Conservation (phyloP, 2,113 vertebrate genomes). For the Forbesichthys agassizii region DNA sequence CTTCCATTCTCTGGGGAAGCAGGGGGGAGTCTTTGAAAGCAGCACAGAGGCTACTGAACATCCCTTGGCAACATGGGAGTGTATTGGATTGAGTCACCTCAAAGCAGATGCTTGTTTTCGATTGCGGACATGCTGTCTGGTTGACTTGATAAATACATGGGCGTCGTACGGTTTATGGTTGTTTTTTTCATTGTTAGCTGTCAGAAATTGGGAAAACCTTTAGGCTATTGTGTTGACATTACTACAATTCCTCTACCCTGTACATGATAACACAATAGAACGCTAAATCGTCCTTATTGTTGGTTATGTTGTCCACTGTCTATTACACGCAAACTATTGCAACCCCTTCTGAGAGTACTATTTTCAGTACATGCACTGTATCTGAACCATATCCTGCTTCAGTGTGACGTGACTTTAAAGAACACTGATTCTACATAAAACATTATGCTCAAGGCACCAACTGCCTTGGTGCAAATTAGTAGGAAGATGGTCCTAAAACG, state of each 20-base stretch:
- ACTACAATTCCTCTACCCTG: neutral
- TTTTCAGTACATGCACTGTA: neutral
- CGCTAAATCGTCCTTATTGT: neutral
- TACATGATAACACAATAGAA: neutral
- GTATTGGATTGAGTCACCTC: conserved; percentile 20
- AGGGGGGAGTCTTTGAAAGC: conserved; percentile 50
- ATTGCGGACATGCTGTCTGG: conserved; percentile 2
- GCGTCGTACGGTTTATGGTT: neutral
- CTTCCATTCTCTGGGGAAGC: conserved; percentile 38
- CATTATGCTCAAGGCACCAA: too few relatives aligned
- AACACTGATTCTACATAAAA: neutral
- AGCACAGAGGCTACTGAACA: conserved; percentile 40
- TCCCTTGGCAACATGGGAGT: conserved; percentile 37
- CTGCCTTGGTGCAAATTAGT: too few relatives aligned
- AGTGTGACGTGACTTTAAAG: neutral
- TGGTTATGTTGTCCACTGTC: too few relatives aligned
- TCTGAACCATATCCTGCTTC: neutral
- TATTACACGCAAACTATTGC: too few relatives aligned
- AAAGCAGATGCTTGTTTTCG: conserved; percentile 13
- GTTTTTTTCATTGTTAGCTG: neutral
- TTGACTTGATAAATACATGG: neutral
- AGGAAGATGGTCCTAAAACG: too few relatives aligned
- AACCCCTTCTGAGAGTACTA: too few relatives aligned
- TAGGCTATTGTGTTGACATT: neutral
- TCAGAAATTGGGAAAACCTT: conserved; percentile 17